These are phyloP conservation scores for Pseudomyrmex dendroicus DNA, from an alignment of 1,140 invertebrate species.

Conservation along the genomic window DNA sequence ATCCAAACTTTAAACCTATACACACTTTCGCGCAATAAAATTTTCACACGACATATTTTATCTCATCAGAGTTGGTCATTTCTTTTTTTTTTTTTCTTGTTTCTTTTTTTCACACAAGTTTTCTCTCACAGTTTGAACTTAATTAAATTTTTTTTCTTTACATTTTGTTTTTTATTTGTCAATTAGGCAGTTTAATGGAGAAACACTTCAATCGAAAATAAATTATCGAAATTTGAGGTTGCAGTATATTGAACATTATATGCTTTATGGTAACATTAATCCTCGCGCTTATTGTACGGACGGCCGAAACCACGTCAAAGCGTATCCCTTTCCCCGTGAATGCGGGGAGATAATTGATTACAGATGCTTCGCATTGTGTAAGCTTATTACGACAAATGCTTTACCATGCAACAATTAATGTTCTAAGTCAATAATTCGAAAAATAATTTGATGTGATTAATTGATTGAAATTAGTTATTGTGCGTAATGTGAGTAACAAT, in stretches of 20 bases:
- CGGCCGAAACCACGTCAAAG: conserved; percentile 3
- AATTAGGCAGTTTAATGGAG: not conserved
- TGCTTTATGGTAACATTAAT: conserved; percentile 1
- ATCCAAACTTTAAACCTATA: not conserved
- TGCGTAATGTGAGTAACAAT: not conserved
- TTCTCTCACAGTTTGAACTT: no score
- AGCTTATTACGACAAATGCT: not conserved
- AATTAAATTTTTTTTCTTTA: conserved; percentile 5
- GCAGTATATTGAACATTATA: conserved; percentile 3
- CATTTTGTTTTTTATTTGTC: not conserved
- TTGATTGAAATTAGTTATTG: not conserved
- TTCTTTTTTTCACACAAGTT: no score
- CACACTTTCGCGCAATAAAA: not conserved
- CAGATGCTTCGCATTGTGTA: not conserved
- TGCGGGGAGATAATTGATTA: not conserved
- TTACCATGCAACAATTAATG: conserved; percentile 3
- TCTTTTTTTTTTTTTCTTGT: no score
- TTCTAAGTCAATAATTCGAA: conserved; percentile 5
- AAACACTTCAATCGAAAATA: not conserved
- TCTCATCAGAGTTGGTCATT: no score
- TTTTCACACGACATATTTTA: not conserved
- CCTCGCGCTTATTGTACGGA: not conserved
- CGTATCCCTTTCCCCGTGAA: not conserved
- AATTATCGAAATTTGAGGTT: not conserved
- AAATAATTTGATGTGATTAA: not conserved